A percentile compares a stretch with the other conserved stretches of the same genome.
phyloP scores from a whole-genome alignment of 2,888 invertebrate species.

The Nycteola revayana region DNA sequence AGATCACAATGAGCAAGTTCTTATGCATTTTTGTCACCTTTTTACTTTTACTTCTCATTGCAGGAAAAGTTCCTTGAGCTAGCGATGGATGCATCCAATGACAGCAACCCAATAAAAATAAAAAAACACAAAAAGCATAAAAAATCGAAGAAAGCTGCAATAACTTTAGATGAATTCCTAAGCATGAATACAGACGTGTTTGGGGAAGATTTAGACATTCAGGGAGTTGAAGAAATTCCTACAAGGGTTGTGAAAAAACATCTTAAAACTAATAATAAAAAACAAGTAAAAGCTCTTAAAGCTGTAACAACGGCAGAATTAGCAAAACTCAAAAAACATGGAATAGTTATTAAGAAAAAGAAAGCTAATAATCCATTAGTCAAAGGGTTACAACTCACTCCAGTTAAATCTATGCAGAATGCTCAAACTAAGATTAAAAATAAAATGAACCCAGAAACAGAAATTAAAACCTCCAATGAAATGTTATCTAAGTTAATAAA shows the following conservation, averaged over 20 bases:
- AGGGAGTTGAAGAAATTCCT: constrained; percentile 74
- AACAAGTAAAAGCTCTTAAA: constrained; percentile 31
- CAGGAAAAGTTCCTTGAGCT: constrained; percentile 67
- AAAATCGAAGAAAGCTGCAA: constrained; percentile 69
- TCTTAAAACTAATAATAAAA: constrained; percentile 50
- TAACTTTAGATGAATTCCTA: constrained; percentile 73
- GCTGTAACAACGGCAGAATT: constrained; percentile 50
- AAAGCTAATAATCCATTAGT: constrained; percentile 18
- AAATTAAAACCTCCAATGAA: constrained; percentile 49
- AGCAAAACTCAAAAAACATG: constrained; percentile 66
- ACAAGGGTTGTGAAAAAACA: constrained; percentile 61
- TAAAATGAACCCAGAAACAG: constrained; percentile 23
- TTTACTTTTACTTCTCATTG: constrained; percentile 25
- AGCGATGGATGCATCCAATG: constrained; percentile 53
- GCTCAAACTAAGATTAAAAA: constrained; percentile 9
- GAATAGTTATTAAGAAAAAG: constrained; percentile 66
- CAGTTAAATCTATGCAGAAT: constrained; percentile 10
- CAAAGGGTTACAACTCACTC: constrained; percentile 16
- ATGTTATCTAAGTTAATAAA: constrained; percentile 64
- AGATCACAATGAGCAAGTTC: neutral
- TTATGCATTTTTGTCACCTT: neutral
- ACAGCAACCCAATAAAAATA: constrained; percentile 47
- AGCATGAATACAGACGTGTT: constrained; percentile 78
- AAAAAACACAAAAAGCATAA: constrained; percentile 75
- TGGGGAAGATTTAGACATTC: constrained; percentile 69